Evolutionary conservation across 2,113 vertebrate genomes (phyloP), one percentile per base, ranked within the genome.

Genomic region (Pseudorectes ferrugineus): DNA sequence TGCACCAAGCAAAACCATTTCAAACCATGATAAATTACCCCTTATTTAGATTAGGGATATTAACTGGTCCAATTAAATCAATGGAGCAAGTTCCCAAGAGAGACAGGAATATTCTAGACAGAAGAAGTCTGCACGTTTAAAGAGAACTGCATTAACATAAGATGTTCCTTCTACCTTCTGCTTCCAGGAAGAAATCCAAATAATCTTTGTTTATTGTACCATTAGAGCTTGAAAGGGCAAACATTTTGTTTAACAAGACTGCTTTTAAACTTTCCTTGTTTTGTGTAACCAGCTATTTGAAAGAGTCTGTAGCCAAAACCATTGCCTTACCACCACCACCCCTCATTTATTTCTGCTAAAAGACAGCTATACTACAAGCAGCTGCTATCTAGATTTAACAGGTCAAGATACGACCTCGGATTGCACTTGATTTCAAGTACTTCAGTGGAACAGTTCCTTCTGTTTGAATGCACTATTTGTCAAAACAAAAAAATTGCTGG

Each of bases 91-190:
- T 46, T 91, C 92, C 40, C 59, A 74, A 51, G 67, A 79, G 38
- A 93, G 29, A 59, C 29, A 43, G 58, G n/a, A 79, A 65, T 87
- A 76, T 73, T 89, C 36, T 23, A 70, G 71, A 71, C 40, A 57
- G 35, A 83, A 90, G 61, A 14, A 42, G 25, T 40, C 73, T 85
- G 29, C 42, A 1, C 0, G 1, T 33, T 57, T 71, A 45, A 75
- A 78, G 38, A 72, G 35, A 65, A 66, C 43, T 59, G 18, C 35
- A 67, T 83, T 70, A 88, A 85, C 14, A 1, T 59, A 74, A 82
- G 58, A 89, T n/a, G 58, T 40, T 95, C 45, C 43, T 93, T 88
- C 71, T 68, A 95, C 43, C 78, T 94, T 66, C 82, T 94, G 55
- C 55, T 85, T 79, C 71, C 59, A 90, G 86, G 80, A 92, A 89